A percentile compares a stretch with the other conserved stretches of the same genome.
These are phyloP conservation scores for Tachina grossa DNA, from an alignment of 2,888 invertebrate species.

Conservation along the genomic window DNA sequence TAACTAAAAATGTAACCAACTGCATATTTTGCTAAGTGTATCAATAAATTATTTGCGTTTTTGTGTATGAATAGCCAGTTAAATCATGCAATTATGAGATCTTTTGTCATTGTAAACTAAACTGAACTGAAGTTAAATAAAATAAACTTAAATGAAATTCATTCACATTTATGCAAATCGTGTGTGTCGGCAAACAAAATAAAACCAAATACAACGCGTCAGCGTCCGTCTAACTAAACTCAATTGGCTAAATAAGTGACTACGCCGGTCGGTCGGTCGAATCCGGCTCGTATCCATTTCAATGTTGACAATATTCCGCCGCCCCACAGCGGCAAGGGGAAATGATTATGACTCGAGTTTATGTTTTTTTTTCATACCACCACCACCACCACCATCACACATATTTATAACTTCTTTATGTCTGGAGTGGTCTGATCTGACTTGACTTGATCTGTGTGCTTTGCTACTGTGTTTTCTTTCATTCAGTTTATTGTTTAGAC, in stretches of 20 bases:
- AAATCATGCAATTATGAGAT: conserved; percentile 82
- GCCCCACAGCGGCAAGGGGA: neutral
- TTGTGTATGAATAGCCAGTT: conserved; percentile 78
- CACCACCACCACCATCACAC: neutral
- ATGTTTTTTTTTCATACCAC: conserved; percentile 38
- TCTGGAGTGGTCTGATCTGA: conserved; percentile 36
- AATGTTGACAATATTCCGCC: conserved; percentile 59
- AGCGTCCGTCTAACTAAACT: conserved; percentile 58
- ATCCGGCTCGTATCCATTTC: conserved; percentile 7
- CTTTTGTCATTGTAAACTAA: conserved; percentile 77
- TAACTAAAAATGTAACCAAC: neutral
- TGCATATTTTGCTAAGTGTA: conserved; percentile 34
- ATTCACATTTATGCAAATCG: conserved; percentile 69
- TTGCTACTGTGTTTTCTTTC: conserved; percentile 41
- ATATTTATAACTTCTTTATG: conserved; percentile 66
- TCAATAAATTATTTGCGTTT: conserved; percentile 46
- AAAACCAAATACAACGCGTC: conserved; percentile 37
- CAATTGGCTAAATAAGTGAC: conserved; percentile 58
- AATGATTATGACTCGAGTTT: conserved; percentile 55
- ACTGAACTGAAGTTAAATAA: conserved; percentile 54
- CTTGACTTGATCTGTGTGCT: conserved; percentile 31
- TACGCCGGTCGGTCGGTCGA: conserved; percentile 12
- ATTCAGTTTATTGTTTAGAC: conserved; percentile 62
- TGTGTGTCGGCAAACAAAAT: conserved; percentile 64
- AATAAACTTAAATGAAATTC: conserved; percentile 56